phyloP scores from a whole-genome alignment of 2,797 vertebrate species.

The Tokudaia muenninki region DNA sequence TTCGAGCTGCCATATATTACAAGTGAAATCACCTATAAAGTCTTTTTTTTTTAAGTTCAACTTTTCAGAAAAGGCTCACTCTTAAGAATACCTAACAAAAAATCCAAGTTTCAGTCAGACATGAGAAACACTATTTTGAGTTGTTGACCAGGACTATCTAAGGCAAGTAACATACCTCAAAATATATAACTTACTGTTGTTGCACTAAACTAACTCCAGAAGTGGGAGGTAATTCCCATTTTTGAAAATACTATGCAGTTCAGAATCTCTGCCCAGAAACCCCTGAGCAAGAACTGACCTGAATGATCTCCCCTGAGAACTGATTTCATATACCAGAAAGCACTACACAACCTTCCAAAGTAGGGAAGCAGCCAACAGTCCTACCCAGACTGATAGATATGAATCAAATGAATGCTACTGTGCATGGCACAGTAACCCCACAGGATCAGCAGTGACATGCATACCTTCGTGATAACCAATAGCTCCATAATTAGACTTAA shows the following conservation, averaged over 20 bases:
- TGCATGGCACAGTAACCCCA: not conserved
- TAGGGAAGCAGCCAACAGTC: not conserved
- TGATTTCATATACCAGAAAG: not conserved
- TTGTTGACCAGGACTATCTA: not conserved
- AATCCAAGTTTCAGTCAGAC: not conserved
- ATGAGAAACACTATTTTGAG: not conserved
- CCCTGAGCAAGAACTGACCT: too few species aligned
- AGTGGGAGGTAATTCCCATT: not conserved
- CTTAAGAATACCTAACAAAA: not conserved
- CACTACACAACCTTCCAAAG: not conserved
- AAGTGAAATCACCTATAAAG: conserved; percentile 12
- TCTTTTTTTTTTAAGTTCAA: not conserved
- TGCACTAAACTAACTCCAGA: not conserved
- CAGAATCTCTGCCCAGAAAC: not conserved
- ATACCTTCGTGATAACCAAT: not conserved
- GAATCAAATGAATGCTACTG: not conserved
- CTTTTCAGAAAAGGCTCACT: not conserved
- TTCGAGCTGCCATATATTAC: not conserved
- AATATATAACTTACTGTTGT: not conserved
- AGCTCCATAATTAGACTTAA: not conserved
- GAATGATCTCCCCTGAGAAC: not conserved
- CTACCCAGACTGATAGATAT: not conserved
- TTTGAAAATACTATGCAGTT: not conserved
- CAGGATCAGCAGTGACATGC: not conserved
- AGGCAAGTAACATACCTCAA: not conserved